Conservation (phyloP, 1,140 invertebrate genomes). For the Melitaea cinxia region DNA sequence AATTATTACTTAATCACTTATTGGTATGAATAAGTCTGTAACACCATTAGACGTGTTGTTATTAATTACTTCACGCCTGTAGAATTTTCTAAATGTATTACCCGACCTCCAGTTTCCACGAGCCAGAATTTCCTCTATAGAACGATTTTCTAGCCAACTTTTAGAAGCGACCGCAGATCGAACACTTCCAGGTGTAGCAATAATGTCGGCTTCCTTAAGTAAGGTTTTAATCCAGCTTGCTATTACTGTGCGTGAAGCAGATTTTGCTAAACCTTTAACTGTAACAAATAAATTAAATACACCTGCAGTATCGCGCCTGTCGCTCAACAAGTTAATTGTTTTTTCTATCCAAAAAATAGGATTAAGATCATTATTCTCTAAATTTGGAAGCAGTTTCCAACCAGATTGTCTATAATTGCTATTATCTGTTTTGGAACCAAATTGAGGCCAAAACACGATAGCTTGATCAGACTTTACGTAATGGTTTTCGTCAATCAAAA, state of each 20-base stretch:
- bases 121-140: conserved; percentile 30
- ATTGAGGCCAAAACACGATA: conserved; percentile 10
- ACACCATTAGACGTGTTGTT: too few species aligned
- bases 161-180: conserved; percentile 35
- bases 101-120: conserved; percentile 30
- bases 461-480: conserved; percentile 9
- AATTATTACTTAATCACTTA: too few species aligned
- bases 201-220: conserved; percentile 17
- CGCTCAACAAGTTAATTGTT: neutral
- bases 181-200: conserved; percentile 23
- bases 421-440: conserved; percentile 21
- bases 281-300: neutral
- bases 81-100: conserved; percentile 29
- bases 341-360: neutral
- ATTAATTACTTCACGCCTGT: conserved; percentile 25
- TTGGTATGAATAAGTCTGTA: too few species aligned
- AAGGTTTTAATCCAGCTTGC: conserved; percentile 25
- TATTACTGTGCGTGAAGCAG: conserved; percentile 26
- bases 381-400: neutral
- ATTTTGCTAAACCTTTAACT: neutral
- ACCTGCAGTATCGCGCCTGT: neutral
- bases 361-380: neutral
- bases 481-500: neutral
- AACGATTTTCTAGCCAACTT: conserved; percentile 26
- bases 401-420: neutral